These are phyloP conservation scores for Turnix velox DNA, from an alignment of 2,113 vertebrate species.

Conservation along the genomic window DNA sequence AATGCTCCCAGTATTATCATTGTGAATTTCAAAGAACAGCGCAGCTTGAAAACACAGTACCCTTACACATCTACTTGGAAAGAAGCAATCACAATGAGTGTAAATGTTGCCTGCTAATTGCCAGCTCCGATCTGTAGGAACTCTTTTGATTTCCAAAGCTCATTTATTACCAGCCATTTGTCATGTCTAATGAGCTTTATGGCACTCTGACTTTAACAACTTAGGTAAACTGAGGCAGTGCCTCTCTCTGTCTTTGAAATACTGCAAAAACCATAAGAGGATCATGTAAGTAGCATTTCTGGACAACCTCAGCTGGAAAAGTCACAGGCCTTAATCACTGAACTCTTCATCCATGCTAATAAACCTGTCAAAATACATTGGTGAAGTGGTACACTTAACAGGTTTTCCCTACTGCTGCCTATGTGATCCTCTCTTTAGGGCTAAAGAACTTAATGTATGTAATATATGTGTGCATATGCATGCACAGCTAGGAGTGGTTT, in stretches of 20 bases:
- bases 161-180: background rate
- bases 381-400: background rate
- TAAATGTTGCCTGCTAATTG: background rate
- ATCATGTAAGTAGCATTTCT: background rate
- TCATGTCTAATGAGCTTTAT: background rate
- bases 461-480: background rate
- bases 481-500: background rate
- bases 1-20: background rate
- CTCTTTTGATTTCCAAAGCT: background rate
- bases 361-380: background rate
- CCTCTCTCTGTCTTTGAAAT: background rate
- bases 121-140: background rate
- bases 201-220: background rate
- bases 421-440: background rate
- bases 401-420: background rate
- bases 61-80: background rate
- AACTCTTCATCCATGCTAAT: background rate
- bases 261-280: background rate
- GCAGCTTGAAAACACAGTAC: background rate
- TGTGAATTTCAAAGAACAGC: background rate
- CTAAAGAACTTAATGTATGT: background rate
- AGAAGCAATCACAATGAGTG: background rate
- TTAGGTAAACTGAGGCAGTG: slow-evolving; percentile 2
- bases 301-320: background rate
- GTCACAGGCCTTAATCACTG: background rate